A percentile compares a stretch with the other conserved stretches of the same genome.
These are phyloP conservation scores for Plagodis pulveraria DNA, from an alignment of 2,888 invertebrate species.

Conservation along the genomic window DNA sequence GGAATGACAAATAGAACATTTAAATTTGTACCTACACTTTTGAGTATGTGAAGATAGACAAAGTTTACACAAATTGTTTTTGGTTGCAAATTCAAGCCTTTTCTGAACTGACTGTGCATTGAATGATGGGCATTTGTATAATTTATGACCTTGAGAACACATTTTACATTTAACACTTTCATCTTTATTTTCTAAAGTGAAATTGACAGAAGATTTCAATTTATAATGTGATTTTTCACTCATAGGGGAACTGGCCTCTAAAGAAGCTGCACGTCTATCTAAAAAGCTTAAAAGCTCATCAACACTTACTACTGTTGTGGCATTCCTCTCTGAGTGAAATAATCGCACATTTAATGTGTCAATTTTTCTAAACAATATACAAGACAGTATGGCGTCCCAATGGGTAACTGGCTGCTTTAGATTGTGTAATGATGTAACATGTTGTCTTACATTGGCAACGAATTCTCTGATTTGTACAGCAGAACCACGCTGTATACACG, in stretches of 20 bases:
- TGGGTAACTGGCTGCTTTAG: constrained; percentile 4
- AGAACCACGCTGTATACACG: constrained; percentile 5
- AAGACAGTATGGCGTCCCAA: constrained; percentile 10
- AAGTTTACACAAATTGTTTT: constrained; percentile 5
- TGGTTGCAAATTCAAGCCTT: constrained; percentile 2
- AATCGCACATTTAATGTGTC: too few relatives aligned
- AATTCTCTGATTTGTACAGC: constrained; percentile 2
- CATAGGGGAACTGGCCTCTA: constrained; percentile 5
- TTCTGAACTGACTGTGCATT: background rate
- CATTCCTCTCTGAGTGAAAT: too few relatives aligned
- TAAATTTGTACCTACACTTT: constrained; percentile 11
- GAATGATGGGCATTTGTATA: background rate
- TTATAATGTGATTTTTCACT: constrained; percentile 7
- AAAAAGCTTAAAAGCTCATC: too few relatives aligned
- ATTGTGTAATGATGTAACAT: constrained; percentile 3
- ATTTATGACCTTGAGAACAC: background rate
- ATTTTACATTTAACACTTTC: too few relatives aligned
- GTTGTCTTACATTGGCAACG: background rate
- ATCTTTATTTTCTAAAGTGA: too few relatives aligned
- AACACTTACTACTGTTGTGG: too few relatives aligned
- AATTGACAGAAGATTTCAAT: too few relatives aligned
- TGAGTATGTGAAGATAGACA: constrained; percentile 7
- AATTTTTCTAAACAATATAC: too few relatives aligned
- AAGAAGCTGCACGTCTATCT: constrained; percentile 9
- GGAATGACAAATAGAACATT: constrained; percentile 7